These are phyloP conservation scores for Polyodon spathula DNA, from an alignment of 2,113 vertebrate species.

Conservation along the genomic window DNA sequence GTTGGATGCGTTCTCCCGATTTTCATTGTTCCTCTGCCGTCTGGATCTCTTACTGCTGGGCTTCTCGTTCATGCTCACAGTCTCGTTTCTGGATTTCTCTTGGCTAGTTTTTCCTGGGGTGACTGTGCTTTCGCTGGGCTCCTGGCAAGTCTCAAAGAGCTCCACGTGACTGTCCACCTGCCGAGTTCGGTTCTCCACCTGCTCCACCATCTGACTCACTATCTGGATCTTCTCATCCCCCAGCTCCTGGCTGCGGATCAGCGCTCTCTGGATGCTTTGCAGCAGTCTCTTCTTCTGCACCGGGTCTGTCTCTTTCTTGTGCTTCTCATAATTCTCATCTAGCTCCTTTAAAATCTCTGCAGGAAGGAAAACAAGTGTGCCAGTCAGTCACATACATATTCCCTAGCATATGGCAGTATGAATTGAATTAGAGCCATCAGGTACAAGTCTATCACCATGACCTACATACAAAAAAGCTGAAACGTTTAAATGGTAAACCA, in stretches of 20 bases:
- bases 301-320: conserved; percentile 71
- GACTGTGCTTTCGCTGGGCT: conserved; percentile 63
- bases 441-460: no score
- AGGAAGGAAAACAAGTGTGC: conserved; percentile 23
- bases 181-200: conserved; percentile 84
- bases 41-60: conserved; percentile 78
- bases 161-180: conserved; percentile 89
- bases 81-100: conserved; percentile 79
- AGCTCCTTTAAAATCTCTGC: conserved; percentile 87
- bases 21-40: conserved; percentile 87
- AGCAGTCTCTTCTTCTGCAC: conserved; percentile 73
- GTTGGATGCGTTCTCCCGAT: conserved; percentile 74
- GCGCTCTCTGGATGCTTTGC: conserved; percentile 78
- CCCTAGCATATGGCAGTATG: neutral
- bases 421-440: neutral
- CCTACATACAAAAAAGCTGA: no score
- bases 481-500: no score
- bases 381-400: neutral
- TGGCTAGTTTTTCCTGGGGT: conserved; percentile 51
- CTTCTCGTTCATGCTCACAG: conserved; percentile 67
- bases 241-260: conserved; percentile 90
- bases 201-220: conserved; percentile 92
- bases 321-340: conserved; percentile 83
- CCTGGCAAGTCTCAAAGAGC: conserved; percentile 77
- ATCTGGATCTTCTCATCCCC: conserved; percentile 97